Evolutionary conservation across 2,113 vertebrate genomes (phyloP), one percentile per base, ranked within the genome.

Genomic region (Penelope pileata): DNA sequence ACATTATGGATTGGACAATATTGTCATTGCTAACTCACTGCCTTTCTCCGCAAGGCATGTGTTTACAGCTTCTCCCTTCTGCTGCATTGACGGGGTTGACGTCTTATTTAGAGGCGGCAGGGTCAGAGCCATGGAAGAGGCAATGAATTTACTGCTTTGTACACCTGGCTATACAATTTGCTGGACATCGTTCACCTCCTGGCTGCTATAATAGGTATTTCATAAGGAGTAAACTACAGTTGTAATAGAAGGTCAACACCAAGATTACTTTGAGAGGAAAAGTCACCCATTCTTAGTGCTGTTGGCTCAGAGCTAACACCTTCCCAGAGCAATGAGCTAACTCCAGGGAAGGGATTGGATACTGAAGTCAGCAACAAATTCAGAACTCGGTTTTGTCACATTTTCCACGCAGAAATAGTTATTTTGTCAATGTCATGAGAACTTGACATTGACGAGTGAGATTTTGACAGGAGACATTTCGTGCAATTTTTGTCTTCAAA

Each of bases 401-500:
- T 83, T 91, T 90, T 81, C 84, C 68, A 64, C 16, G n/a, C 54
- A 90, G 59, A 96, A 96, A 93, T 54, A 96, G 88, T 83, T 90
- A 60, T 93, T 95, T 88, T 95, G 79, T 95, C 95, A 86, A 87
- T 93, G 87, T 70, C 95, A 67, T 50, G 68, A 83, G 75, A 90
- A 94, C 69, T 26, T 95, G 91, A 95, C 95, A 59, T 78, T 96
- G 94, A 96, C 42, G 83, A 94, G 85, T 26, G 47, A 81, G 69
- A 94, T 88, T 93, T 93, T 96, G 95, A 97, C 91, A 93, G 90
- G 43, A 95, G 88, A 96, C 64, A 83, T 95, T 96, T 90, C 62
- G 19, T 91, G 79, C 32, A 48, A 48, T 86, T 94, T 93, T 86
- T 94, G 75, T 67, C 76, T 95, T 88, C 78, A 72, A 91, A 94